phyloP scores from a whole-genome alignment of 1,140 invertebrate genomes.

The Anoplophora glabripennis region DNA sequence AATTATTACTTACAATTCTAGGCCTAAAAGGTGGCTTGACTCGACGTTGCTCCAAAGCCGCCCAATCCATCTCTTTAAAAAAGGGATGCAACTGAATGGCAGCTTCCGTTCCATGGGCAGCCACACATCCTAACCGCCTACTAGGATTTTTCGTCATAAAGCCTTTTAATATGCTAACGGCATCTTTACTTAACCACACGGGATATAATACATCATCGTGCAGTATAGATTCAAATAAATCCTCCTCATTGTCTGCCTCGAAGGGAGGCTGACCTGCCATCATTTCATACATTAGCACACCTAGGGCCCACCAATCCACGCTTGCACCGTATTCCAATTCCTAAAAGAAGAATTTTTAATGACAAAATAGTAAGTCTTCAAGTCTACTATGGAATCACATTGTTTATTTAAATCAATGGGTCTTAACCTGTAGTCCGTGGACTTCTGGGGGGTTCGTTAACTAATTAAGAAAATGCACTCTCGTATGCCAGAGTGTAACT shows the following conservation, averaged over 20 bases:
- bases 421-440: too few species aligned
- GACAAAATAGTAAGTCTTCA: neutral
- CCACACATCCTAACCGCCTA: slow-evolving; percentile 90
- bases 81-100: slow-evolving; percentile 92
- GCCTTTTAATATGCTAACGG: slow-evolving; percentile 89
- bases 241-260: slow-evolving; percentile 99
- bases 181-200: slow-evolving; percentile 95
- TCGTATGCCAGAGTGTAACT: too few species aligned
- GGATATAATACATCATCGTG: slow-evolving; percentile 98
- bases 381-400: too few species aligned
- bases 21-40: slow-evolving; percentile 97
- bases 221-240: slow-evolving; percentile 97
- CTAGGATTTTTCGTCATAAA: slow-evolving; percentile 99
- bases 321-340: slow-evolving; percentile 96
- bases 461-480: too few species aligned
- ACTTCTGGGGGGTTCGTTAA: too few species aligned
- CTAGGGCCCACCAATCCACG: slow-evolving; percentile 99
- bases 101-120: slow-evolving; percentile 67
- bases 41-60: slow-evolving; percentile 82
- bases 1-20: slow-evolving; percentile 81
- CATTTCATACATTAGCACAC: slow-evolving; percentile 99
- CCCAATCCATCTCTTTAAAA: slow-evolving; percentile 97
- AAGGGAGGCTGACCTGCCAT: slow-evolving; percentile 99
- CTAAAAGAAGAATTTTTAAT: slow-evolving; percentile 58
- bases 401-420: too few species aligned